Base-by-base conservation (phyloP, 2,113 vertebrate genomes). In the Tyrannus savana region DNA sequence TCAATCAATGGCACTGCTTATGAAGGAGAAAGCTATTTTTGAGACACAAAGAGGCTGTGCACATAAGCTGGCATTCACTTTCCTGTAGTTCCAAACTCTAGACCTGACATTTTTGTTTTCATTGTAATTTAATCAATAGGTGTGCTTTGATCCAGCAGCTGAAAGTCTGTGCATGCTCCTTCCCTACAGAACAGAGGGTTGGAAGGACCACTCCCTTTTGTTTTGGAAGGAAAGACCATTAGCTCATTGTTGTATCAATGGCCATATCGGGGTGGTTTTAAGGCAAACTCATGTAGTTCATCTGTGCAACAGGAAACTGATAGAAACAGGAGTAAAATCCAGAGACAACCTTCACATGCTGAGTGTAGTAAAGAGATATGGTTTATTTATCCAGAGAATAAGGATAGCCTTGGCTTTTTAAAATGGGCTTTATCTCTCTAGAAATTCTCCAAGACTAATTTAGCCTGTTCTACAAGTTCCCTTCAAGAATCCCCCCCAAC, bases 1-100 rank as follows among this genome's bases (percentile, higher is more conserved):
- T 63, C 85, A 95, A 93, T 95, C 95, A 95, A 84, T 95, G 58
- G 76, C 47, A 50, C 60, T 95, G 46, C 67, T 96, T 86, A 76
- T 83, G 80, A 94, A 90, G 47, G 21, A 80, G 35, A 94, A 85
- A 72, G 53, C 56, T 88, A 64, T 94, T 94, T 91, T 80, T 94
- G 92, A 89, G 73, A n/a, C 68, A 75, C 84, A 72, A 89, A 69
- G 60, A 78, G 35, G 18, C 89, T 94, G 28, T 89, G 72, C 30
- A 55, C 76, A 62, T 91, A 72, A 89, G 4, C 41, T 94, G 63
- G 33, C 39, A 56, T 80, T 83, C 83, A 42, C 33, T 90, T 88
- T 58, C 24, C 41, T 58, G 41, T 23, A 53, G 74, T 64, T 80
- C 42, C 59, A 60, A 86, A 80, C 86, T 59, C 59, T 79, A 71